Evolutionary conservation across 2,113 vertebrate species (phyloP).

Genomic region (Gymnorhina tibicen): DNA sequence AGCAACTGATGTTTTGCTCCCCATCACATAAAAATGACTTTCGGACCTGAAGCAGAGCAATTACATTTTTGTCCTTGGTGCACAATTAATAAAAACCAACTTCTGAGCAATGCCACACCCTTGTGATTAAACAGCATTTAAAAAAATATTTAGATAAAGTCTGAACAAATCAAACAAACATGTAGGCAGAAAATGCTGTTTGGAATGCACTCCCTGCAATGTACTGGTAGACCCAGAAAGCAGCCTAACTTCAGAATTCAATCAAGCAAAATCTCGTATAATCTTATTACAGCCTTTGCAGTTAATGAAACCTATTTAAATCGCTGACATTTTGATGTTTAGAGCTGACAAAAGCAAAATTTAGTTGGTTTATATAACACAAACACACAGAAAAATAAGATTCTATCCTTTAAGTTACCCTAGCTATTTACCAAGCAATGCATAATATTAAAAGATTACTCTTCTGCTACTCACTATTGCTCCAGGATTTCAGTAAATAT

Average conservation of each 20-base stretch:
- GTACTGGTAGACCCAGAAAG: constrained; percentile 28
- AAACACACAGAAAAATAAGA: constrained; percentile 21
- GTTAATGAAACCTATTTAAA: constrained; percentile 72
- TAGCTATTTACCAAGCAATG: constrained; percentile 53
- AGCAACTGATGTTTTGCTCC: constrained; percentile 14
- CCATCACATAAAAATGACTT: not conserved
- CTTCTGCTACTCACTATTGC: constrained; percentile 90
- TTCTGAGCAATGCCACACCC: constrained; percentile 65
- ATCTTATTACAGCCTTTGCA: constrained; percentile 78
- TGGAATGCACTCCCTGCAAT: constrained; percentile 29
- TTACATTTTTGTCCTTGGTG: not conserved
- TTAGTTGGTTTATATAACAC: not conserved
- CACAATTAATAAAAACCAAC: constrained; percentile 46
- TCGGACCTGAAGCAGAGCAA: not conserved
- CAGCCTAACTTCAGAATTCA: constrained; percentile 63
- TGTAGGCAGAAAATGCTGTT: constrained; percentile 54
- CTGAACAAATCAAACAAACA: constrained; percentile 63
- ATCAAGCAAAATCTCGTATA: constrained; percentile 74
- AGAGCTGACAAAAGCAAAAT: constrained; percentile 43
- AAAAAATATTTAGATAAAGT: constrained; percentile 57
- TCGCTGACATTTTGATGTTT: constrained; percentile 61
- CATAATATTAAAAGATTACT: constrained; percentile 56
- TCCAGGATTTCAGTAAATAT: constrained; percentile 98
- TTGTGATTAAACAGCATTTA: constrained; percentile 46
- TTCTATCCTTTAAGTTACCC: constrained; percentile 32